phyloP scores from a whole-genome alignment of 1,140 invertebrate genomes.

The Amyelois transitella region DNA sequence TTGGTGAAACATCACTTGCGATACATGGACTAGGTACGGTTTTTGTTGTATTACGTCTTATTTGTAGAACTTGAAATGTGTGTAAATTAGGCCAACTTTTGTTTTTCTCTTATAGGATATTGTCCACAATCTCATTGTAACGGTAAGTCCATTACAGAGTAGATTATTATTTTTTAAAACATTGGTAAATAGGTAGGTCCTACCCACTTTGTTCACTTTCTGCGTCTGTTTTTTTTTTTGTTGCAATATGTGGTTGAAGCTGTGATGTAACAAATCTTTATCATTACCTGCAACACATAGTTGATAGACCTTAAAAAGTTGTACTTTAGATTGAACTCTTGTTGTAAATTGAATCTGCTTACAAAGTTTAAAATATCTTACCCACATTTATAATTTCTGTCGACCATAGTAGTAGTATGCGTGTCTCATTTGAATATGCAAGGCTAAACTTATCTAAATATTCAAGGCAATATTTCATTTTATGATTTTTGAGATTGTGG shows the following conservation, averaged over 20 bases:
- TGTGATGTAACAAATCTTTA: too few relatives aligned
- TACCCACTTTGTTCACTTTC: too few relatives aligned
- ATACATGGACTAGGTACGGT: constrained; percentile 46
- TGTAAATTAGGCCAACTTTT: constrained; percentile 35
- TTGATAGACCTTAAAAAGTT: too few relatives aligned
- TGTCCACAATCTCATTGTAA: background rate
- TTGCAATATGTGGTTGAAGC: too few relatives aligned
- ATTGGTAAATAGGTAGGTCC: too few relatives aligned
- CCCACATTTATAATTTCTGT: background rate
- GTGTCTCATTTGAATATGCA: background rate
- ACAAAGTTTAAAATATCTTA: too few relatives aligned
- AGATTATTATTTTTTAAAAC: too few relatives aligned
- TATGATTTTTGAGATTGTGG: too few relatives aligned
- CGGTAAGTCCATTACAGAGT: background rate
- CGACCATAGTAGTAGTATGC: background rate
- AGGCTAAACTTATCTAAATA: background rate
- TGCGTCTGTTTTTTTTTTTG: too few relatives aligned
- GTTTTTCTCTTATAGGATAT: constrained; percentile 7
- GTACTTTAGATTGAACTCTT: too few relatives aligned
- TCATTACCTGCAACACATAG: too few relatives aligned
- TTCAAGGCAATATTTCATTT: background rate
- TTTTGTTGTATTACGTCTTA: constrained; percentile 58
- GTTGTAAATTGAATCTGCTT: too few relatives aligned
- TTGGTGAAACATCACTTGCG: constrained; percentile 45
- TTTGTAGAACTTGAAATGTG: constrained; percentile 31